These are phyloP conservation scores for Pholis gunnellus DNA, from an alignment of 2,113 vertebrate genomes.

Conservation along the genomic window DNA sequence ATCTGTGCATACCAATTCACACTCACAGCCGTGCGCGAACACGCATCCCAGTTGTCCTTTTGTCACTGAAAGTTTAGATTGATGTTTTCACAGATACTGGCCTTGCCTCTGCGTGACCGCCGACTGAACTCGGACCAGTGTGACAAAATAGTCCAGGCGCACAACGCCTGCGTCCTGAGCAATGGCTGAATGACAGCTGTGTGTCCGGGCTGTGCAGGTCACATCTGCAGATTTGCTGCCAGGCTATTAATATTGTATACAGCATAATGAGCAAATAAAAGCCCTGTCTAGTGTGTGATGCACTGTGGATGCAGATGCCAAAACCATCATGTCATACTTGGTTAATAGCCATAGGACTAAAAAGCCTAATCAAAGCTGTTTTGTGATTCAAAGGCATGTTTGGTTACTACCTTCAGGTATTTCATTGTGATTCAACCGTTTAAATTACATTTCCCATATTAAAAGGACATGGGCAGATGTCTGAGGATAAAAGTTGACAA, in stretches of 20 bases:
- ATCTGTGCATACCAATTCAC: slow-evolving; percentile 40
- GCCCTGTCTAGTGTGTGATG: background rate
- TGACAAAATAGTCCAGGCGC: slow-evolving; percentile 14
- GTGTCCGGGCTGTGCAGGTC: slow-evolving; percentile 5
- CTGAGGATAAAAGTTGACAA: background rate
- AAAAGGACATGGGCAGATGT: background rate
- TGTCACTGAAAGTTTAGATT: slow-evolving; percentile 48
- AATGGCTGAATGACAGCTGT: slow-evolving; percentile 37
- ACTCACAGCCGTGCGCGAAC: background rate
- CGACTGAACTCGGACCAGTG: slow-evolving; percentile 50
- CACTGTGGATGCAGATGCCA: slow-evolving; percentile 12
- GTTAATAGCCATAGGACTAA: slow-evolving; percentile 8
- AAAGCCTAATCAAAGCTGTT: background rate
- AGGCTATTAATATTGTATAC: slow-evolving; percentile 5
- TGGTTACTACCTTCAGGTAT: background rate
- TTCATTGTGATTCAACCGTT: background rate
- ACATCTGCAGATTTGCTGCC: slow-evolving; percentile 33
- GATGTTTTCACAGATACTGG: slow-evolving; percentile 52
- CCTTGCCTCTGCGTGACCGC: slow-evolving; percentile 53
- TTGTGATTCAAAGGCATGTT: background rate
- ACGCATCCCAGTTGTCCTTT: slow-evolving; percentile 54
- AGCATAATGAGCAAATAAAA: slow-evolving; percentile 11
- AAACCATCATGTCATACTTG: background rate
- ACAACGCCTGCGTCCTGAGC: background rate
- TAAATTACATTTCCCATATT: no score